These are phyloP conservation scores for Tyria jacobaeae DNA, from an alignment of 2,888 invertebrate genomes.

Conservation along the genomic window DNA sequence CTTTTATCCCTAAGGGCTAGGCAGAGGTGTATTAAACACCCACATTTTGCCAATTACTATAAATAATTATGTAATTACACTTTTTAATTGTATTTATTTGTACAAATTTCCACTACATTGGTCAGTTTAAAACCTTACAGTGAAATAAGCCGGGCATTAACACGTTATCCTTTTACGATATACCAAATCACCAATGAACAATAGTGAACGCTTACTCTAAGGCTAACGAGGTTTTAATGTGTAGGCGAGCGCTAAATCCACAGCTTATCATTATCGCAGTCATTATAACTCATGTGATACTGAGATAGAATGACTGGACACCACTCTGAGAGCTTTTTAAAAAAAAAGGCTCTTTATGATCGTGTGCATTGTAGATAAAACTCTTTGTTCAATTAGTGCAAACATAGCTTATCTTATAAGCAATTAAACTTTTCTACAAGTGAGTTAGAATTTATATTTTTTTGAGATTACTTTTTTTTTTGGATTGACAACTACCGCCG, in stretches of 20 bases:
- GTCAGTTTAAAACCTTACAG: background rate
- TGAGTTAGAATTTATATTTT: background rate
- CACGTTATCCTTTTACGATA: conserved; percentile 31
- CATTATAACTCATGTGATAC: conserved; percentile 75
- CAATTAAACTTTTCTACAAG: conserved; percentile 1
- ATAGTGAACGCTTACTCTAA: conserved; percentile 64
- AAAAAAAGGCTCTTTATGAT: conserved; percentile 41
- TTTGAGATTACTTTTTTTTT: background rate
- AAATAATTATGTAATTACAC: too few species aligned
- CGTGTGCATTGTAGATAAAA: conserved; percentile 36
- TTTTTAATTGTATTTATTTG: too few species aligned
- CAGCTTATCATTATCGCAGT: conserved; percentile 75
- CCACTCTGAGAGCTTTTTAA: conserved; percentile 50
- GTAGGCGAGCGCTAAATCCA: conserved; percentile 65
- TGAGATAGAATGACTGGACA: conserved; percentile 63
- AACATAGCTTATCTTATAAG: conserved; percentile 20
- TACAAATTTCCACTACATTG: background rate
- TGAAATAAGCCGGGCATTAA: conserved; percentile 1
- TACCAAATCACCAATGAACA: conserved; percentile 59
- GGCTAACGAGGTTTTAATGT: conserved; percentile 83
- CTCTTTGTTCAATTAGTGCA: conserved; percentile 34
- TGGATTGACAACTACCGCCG: too few species aligned
- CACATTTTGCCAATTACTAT: too few species aligned
- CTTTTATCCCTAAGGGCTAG: too few species aligned
- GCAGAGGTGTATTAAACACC: too few species aligned